Evolutionary conservation across 2,888 invertebrate genomes (phyloP), one percentile per base, ranked within the genome.

Genomic region (Dyspetes luteomarginatus): DNA sequence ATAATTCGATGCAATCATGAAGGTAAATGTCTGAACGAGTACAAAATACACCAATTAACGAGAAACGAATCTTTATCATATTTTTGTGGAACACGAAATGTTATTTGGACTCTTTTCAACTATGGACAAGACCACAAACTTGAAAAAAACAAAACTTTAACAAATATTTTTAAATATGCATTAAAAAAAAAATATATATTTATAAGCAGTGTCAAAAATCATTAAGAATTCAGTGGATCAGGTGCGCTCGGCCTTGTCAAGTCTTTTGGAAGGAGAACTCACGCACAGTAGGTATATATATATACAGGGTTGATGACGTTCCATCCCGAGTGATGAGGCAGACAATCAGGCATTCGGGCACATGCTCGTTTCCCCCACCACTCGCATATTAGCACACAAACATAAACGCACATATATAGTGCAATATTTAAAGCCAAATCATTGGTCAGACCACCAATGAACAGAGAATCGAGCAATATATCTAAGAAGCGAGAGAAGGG

Each of bases 401-500:
- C 12, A 36, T 4, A 36, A 5, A 5, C 50, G 7, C 2, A 43
- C 56, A 69, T 48, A 48, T 41, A 60, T 22, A 36, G 12, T 36
- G 36, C 12, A 36, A 2, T 7, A 12, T 12, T 36, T 12, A 60
- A 60, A 60, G 71, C 36, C 30, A 12, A 4, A 28, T 22, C 52
- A 62, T 62, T 72, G 72, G 62, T 50, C 60, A 24, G 22, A 50
- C 28, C 50, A 43, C 26, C 9, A 5, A 48, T 7, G 60, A 43
- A 24, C 30, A 41, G 19, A 19, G 26, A 60, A 48, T 26, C 22
- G 48, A 41, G 24, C 12, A 28, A 62, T 62, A 72, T 72, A 62
- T 62, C 43, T 22, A 19, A 62, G 48, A 52, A 72, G 17, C 22
- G 30, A 36, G 62, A 58, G 75, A 76, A 68, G 76, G 67, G 69